Evolutionary conservation across 1,140 invertebrate species (phyloP).

Genomic region (Neelides sp.): DNA sequence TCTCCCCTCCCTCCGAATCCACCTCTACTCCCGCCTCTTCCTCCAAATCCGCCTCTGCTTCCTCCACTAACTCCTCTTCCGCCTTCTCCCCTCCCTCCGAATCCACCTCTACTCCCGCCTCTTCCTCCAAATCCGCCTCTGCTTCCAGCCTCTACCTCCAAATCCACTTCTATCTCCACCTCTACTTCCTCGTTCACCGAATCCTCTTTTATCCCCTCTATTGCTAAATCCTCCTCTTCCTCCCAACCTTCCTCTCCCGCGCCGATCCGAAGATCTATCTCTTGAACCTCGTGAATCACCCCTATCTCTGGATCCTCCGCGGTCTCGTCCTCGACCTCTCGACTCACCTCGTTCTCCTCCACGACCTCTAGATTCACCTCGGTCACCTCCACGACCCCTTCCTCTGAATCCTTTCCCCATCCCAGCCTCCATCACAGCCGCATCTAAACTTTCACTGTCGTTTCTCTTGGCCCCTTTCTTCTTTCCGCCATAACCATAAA

Average conservation of each 20-base stretch:
- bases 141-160: neutral
- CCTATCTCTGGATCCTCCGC: conserved; percentile 3
- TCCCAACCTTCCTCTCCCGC: too few species aligned
- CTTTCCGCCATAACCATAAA: conserved; percentile 91
- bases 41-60: neutral
- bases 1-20: neutral
- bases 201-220: neutral
- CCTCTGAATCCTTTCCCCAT: neutral
- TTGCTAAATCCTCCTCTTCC: neutral
- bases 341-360: conserved; percentile 19
- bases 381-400: neutral
- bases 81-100: conserved; percentile 20
- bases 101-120: conserved; percentile 16
- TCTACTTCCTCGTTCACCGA: conserved; percentile 1
- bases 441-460: conserved; percentile 53
- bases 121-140: conserved; percentile 6
- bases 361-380: conserved; percentile 24
- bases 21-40: neutral
- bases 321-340: conserved; percentile 18
- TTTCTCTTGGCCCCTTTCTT: conserved; percentile 83
- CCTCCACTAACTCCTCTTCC: neutral
- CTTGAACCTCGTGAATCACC: too few species aligned
- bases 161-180: neutral
- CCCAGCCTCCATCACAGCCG: conserved; percentile 2
- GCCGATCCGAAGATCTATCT: too few species aligned